Evolutionary conservation across 2,797 vertebrate genomes (phyloP), one percentile per base, ranked within the genome.

Genomic region (Dendrocincla fuliginosa): DNA sequence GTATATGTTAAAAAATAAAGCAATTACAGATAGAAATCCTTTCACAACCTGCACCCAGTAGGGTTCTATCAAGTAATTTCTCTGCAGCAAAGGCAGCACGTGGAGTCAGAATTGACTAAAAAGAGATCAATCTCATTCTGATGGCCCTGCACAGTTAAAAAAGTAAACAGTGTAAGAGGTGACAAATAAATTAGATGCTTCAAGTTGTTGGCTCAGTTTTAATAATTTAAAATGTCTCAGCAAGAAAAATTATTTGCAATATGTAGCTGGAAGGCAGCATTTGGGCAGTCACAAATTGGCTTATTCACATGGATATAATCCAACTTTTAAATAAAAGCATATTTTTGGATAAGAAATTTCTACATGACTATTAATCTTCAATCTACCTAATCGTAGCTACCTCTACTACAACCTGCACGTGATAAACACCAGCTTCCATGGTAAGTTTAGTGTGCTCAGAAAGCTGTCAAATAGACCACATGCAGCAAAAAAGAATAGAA

Each of bases 161-260:
- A 92, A 92, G 89, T 59, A 92, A 94, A 97, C 81, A 94, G 42
- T 3, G 2, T 30, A 89, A 91, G 39, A 61, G 61, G 57, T 75
- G 90, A 94, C 92, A 96, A 95, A 89, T 61, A 93, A 91, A 95
- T 96, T 81, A 81, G 82, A 77, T 78, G 82, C 76, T 59, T 87
- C 28, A 10, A 71, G 42, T 83, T 94, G 87, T 55, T 94, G 92
- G 92, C 32, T 65, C 78, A 44, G 53, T 63, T 95, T 95, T 91
- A 93, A 87, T 93, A 94, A 96, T 85, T 93, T 65, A 89, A 87
- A 87, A 41, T 15, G 57, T 59, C 71, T 87, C 44, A 4, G 71
- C 46, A 91, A 95, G 64, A 75, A 71, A 82, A 90, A 83, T 17
- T 10, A 81, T 88, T 91, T 85, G 76, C 85, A 59, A 27, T 68